These are phyloP conservation scores for Steinernema feltiae DNA, from an alignment of 1,140 invertebrate species.

Conservation along the genomic window DNA sequence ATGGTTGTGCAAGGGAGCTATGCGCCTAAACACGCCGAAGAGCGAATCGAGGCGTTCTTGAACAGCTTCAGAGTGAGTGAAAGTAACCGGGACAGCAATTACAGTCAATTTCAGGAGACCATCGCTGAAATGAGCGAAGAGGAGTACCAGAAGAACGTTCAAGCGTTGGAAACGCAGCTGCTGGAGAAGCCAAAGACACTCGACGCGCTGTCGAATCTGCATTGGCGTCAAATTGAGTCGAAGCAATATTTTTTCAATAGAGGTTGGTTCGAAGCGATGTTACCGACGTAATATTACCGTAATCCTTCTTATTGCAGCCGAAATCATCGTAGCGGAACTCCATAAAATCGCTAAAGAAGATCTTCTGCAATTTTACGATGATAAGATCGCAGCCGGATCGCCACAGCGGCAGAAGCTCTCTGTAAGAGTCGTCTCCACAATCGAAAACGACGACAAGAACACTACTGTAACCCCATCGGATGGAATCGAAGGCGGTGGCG, in stretches of 20 bases:
- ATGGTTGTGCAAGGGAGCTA: conserved; percentile 83
- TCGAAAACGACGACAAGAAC: not conserved
- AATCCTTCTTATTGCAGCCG: too few species aligned
- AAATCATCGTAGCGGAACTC: conserved; percentile 77
- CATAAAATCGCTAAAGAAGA: conserved; percentile 73
- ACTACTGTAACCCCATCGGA: too few species aligned
- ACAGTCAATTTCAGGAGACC: conserved; percentile 62
- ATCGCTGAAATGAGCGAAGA: conserved; percentile 72
- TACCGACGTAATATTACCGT: too few species aligned
- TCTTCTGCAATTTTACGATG: conserved; percentile 72
- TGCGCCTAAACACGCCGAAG: conserved; percentile 74
- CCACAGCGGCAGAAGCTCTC: not conserved
- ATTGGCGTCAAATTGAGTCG: conserved; percentile 77
- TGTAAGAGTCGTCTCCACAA: not conserved
- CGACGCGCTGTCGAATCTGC: conserved; percentile 65
- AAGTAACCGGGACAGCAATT: not conserved
- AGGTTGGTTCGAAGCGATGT: too few species aligned
- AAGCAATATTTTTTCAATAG: conserved; percentile 89
- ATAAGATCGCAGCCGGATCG: conserved; percentile 9
- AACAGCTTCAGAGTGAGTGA: conserved; percentile 68
- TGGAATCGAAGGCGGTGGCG: too few species aligned
- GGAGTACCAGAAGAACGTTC: conserved; percentile 76
- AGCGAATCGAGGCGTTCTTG: conserved; percentile 79
- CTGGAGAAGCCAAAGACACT: conserved; percentile 86
- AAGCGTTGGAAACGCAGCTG: conserved; percentile 71